A percentile compares a stretch with the other conserved stretches of the same genome.
Evolutionary conservation across 2,113 vertebrate genomes (phyloP).

Genomic region (Petaurus breviceps): DNA sequence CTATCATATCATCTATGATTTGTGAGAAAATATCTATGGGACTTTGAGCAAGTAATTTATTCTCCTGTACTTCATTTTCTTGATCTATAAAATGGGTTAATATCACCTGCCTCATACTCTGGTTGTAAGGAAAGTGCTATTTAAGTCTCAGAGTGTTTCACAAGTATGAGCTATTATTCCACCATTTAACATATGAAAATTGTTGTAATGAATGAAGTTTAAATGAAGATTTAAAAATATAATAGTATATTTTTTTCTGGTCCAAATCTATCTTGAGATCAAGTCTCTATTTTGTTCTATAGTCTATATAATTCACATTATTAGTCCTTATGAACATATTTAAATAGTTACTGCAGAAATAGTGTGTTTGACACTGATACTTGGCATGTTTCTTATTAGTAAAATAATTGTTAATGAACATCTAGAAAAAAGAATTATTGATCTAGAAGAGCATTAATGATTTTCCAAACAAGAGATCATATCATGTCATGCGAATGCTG

Average conservation of each 20-base stretch:
- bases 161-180: neutral
- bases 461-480: neutral
- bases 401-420: neutral
- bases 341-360: slow-evolving; percentile 13
- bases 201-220: neutral
- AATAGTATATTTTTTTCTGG: neutral
- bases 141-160: neutral
- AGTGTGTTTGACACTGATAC: slow-evolving; percentile 10
- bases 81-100: neutral
- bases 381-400: neutral
- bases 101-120: neutral
- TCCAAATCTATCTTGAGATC: neutral
- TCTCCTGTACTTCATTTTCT: neutral
- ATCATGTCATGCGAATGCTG: neutral
- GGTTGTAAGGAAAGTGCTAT: neutral
- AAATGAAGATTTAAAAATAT: neutral
- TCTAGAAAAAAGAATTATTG: neutral
- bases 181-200: neutral
- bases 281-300: neutral
- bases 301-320: slow-evolving; percentile 37
- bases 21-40: neutral
- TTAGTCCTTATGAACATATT: slow-evolving; percentile 50
- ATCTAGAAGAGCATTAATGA: neutral
- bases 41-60: neutral
- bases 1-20: neutral